Conservation (phyloP, 2,888 invertebrate genomes). For the Bombylius major region DNA sequence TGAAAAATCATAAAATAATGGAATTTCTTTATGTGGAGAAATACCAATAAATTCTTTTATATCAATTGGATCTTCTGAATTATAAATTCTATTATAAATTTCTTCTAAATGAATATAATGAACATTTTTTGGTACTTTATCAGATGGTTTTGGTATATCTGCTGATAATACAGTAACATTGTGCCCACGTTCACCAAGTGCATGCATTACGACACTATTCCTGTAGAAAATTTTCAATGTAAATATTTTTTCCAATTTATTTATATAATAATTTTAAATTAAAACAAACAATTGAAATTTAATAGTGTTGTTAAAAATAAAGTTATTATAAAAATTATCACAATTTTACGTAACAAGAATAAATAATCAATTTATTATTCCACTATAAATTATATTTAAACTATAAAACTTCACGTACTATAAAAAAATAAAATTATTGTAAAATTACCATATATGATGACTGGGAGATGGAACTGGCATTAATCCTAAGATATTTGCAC, state of each 20-base stretch:
- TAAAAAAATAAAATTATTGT: not conserved
- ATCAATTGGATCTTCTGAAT: not conserved
- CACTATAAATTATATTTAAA: no score
- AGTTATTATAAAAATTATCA: no score
- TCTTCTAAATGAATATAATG: constrained; percentile 23
- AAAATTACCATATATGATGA: constrained; percentile 7
- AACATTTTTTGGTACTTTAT: constrained; percentile 16
- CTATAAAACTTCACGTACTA: not conserved
- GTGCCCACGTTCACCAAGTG: constrained; percentile 16
- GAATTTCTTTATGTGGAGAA: constrained; percentile 11
- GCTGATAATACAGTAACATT: constrained; percentile 21
- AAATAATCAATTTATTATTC: no score
- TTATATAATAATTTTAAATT: no score
- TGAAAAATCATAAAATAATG: constrained; percentile 13
- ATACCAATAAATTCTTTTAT: constrained; percentile 9
- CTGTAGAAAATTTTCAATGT: no score
- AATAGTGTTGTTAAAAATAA: no score
- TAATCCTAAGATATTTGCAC: constrained; percentile 8
- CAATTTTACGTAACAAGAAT: no score
- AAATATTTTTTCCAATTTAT: no score
- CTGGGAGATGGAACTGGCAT: constrained; percentile 5
- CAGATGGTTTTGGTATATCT: constrained; percentile 16
- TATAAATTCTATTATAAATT: constrained; percentile 14
- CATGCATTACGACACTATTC: constrained; percentile 11
- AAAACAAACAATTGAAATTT: no score